phyloP scores from a whole-genome alignment of 2,797 vertebrate species.

The Jordanella pulchra region DNA sequence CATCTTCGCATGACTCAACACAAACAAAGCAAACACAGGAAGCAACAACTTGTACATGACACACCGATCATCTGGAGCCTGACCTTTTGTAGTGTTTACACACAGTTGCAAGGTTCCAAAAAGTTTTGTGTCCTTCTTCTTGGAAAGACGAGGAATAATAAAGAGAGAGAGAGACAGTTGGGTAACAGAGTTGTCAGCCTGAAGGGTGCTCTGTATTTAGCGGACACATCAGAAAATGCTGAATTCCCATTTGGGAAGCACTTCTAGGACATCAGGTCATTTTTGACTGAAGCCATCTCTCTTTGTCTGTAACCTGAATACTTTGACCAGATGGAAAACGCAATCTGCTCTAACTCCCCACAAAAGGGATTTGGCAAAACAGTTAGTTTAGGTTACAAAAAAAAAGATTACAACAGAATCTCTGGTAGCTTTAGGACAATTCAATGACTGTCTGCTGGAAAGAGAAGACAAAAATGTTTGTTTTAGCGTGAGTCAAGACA shows the following conservation, averaged over 20 bases:
- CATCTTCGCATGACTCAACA: conserved; percentile 21
- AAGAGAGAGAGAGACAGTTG: not conserved
- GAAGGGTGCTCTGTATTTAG: conserved; percentile 20
- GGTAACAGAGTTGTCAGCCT: conserved; percentile 2
- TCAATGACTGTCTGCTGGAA: conserved; percentile 31
- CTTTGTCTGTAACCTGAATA: conserved; percentile 73
- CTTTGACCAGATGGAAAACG: conserved; percentile 78
- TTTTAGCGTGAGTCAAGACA: conserved; percentile 1
- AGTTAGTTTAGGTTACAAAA: conserved; percentile 59
- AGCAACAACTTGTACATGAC: conserved; percentile 18
- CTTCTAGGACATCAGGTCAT: conserved; percentile 66
- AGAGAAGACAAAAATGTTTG: conserved; percentile 16
- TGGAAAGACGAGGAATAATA: conserved; percentile 1
- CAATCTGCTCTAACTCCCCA: conserved; percentile 73
- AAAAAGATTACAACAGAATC: conserved; percentile 1
- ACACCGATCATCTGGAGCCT: conserved; percentile 12
- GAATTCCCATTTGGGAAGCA: conserved; percentile 49
- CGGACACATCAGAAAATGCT: conserved; percentile 58
- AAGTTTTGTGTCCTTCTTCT: conserved; percentile 16
- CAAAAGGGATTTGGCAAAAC: conserved; percentile 73
- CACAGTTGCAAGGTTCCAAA: conserved; percentile 11
- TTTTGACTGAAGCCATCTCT: conserved; percentile 59
- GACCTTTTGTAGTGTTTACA: conserved; percentile 40
- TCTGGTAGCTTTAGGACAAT: conserved; percentile 29
- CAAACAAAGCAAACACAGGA: conserved; percentile 47